Evolutionary conservation across 2,113 vertebrate species (phyloP).

Genomic region (Vombatus ursinus): DNA sequence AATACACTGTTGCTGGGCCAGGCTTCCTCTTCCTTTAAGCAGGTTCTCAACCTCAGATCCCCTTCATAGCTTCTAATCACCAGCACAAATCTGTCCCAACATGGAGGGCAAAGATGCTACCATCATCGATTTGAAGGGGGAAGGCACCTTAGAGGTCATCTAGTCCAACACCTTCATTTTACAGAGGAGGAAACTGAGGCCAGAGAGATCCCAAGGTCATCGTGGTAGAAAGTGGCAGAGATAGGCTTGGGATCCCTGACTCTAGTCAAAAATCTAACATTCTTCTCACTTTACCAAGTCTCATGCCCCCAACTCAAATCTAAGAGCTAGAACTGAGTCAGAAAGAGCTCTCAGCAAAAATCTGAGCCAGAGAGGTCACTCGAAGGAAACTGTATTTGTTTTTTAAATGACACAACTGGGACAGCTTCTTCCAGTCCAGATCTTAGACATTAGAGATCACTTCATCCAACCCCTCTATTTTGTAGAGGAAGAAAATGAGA

Average conservation of each 20-base stretch:
- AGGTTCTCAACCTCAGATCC: background rate
- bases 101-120: background rate
- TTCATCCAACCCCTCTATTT: fast-evolving
- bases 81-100: background rate
- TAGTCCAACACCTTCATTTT: background rate
- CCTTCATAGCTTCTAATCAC: background rate
- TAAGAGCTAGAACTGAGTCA: background rate
- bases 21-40: background rate
- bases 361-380: background rate
- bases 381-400: background rate
- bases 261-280: no score
- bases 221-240: no score
- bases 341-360: background rate
- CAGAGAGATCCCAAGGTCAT: background rate
- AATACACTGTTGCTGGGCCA: background rate
- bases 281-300: no score
- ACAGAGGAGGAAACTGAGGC: background rate
- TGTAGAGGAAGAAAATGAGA: no score
- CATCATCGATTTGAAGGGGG: background rate
- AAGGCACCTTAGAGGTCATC: background rate
- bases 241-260: no score
- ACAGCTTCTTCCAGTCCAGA: background rate
- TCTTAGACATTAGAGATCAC: background rate
- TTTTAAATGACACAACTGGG: background rate
- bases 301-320: background rate